Evolutionary conservation across 2,797 vertebrate genomes (phyloP), one percentile per base, ranked within the genome.

Genomic region (Gadopsis marmoratus): DNA sequence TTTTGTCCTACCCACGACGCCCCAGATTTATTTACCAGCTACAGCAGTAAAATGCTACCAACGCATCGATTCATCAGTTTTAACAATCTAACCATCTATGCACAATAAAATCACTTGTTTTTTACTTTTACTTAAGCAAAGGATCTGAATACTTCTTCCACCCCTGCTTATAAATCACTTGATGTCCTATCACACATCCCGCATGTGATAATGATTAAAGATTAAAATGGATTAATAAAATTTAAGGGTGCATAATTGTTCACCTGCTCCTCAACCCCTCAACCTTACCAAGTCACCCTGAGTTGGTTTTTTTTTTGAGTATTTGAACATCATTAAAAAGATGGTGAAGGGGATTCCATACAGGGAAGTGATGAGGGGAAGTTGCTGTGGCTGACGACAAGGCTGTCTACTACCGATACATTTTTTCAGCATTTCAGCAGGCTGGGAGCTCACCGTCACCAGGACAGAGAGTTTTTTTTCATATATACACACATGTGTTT

Each of bases 281-380:
- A 4, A 51, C 14, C 31, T 29, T 5, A 33, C 2, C 23, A 53
- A 71, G 43, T 69, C 17, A 35, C 16, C 63, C 48, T 17, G 13
- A 21, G 39, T 26, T 74, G 37, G 35, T n/a, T 33, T 43, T 14
- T 43, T 43, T 43, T 43, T 5, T 39, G 10, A 66, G 35, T 21
- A 48, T 63, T 19, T 7, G 13, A 62, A 26, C 21, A 21, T 41
- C 7, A 16, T 19, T n/a, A n/a, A 21, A 16, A 26, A 59, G 45
- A 51, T 23, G 48, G 17, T 7, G 31, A 17, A 4, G 21, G 59
- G 47, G 39, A 59, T 70, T 65, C 29, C 37, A 29, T 6, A 17
- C 4, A 21, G 47, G 60, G 37, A 81, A 71, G 47, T 33, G 37
- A 9, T 50, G 26, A 69, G 43, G 16, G 59, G 71, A 70, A 74